Evolutionary conservation across 2,797 vertebrate species (phyloP).

Genomic region (Menidia menidia): DNA sequence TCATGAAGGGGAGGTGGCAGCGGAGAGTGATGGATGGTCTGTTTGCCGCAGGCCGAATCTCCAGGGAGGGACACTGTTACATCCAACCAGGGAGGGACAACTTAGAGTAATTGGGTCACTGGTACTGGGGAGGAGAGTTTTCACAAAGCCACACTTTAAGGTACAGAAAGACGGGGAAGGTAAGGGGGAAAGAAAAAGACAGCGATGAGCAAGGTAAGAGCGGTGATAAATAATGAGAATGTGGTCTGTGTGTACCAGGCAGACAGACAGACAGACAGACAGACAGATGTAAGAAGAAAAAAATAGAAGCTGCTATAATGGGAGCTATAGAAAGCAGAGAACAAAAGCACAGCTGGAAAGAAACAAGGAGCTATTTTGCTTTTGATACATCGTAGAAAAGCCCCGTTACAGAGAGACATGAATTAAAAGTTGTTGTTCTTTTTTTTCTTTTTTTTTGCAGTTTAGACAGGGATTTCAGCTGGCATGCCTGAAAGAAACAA

Average conservation of each 20-base stretch:
- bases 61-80: slow-evolving; percentile 67
- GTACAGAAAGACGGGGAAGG: slow-evolving; percentile 40
- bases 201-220: slow-evolving; percentile 17
- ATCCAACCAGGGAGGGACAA: slow-evolving; percentile 71
- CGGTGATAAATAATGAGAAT: slow-evolving; percentile 61
- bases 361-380: slow-evolving; percentile 50
- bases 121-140: slow-evolving; percentile 63
- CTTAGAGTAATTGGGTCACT: slow-evolving; percentile 83
- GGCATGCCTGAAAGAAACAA: not conserved
- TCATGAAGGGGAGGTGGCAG: slow-evolving; percentile 60
- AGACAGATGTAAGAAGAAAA: slow-evolving; percentile 15
- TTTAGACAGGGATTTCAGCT: slow-evolving; percentile 5
- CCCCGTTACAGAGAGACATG: slow-evolving; percentile 29
- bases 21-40: slow-evolving; percentile 73
- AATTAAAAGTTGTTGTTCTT: slow-evolving; percentile 5
- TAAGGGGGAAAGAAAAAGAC: slow-evolving; percentile 40
- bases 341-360: slow-evolving; percentile 32
- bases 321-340: slow-evolving; percentile 21
- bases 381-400: slow-evolving; percentile 41
- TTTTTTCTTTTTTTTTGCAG: not conserved
- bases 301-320: slow-evolving; percentile 27
- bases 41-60: slow-evolving; percentile 63
- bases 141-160: slow-evolving; percentile 60
- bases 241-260: slow-evolving; percentile 28
- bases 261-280: slow-evolving; percentile 4